Evolutionary conservation across 1,140 invertebrate genomes (phyloP).

Genomic region (Drosophila suzukii): DNA sequence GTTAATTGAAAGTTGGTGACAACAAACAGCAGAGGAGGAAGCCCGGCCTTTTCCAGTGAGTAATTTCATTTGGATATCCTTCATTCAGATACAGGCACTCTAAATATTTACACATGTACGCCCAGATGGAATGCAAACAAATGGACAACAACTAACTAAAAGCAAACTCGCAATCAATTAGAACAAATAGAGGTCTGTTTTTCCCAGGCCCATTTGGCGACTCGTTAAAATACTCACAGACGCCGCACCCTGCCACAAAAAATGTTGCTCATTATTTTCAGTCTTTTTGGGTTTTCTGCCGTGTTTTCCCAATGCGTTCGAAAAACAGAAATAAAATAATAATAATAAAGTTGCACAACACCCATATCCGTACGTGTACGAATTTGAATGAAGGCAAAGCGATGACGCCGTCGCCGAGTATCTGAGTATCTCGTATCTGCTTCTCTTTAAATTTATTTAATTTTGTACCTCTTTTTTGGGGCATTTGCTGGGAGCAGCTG

Average conservation of each 20-base stretch:
- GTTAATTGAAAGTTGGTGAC: conserved; percentile 58
- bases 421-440: conserved; percentile 11
- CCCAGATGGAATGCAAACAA: conserved; percentile 20
- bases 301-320: conserved; percentile 44
- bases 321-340: conserved; percentile 18
- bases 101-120: neutral
- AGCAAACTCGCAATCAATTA: conserved; percentile 46
- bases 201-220: conserved; percentile 45
- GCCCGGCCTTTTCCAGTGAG: conserved; percentile 16
- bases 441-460: conserved; percentile 43
- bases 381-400: conserved; percentile 35
- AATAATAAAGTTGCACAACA: conserved; percentile 54
- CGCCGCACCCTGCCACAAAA: conserved; percentile 39
- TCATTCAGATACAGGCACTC: neutral
- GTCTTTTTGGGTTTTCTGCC: conserved; percentile 30
- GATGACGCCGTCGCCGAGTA: conserved; percentile 19
- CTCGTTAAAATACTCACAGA: conserved; percentile 30
- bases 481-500: conserved; percentile 51
- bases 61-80: conserved; percentile 45
- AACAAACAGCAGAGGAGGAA: conserved; percentile 35
- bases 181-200: conserved; percentile 33
- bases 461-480: conserved; percentile 42
- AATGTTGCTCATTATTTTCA: conserved; percentile 41
- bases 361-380: conserved; percentile 32
- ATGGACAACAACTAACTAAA: conserved; percentile 30